These are phyloP conservation scores for Anthrax anthrax DNA, from an alignment of 2,888 invertebrate species.

Conservation along the genomic window DNA sequence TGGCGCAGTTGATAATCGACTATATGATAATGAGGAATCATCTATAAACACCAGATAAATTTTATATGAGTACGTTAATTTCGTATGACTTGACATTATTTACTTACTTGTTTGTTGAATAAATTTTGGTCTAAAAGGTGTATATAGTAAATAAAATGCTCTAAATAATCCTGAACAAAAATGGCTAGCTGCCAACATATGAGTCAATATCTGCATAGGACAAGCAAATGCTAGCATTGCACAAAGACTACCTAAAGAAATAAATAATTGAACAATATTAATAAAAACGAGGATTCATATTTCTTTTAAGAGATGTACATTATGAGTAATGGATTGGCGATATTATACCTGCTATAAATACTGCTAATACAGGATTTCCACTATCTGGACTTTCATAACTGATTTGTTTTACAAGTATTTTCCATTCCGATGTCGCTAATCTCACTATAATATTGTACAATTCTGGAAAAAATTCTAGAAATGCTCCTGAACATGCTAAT, in stretches of 20 bases:
- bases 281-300: too few relatives aligned
- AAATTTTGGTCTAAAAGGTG: slow-evolving; percentile 31
- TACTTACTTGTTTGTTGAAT: slow-evolving; percentile 27
- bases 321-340: not conserved
- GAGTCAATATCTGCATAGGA: slow-evolving; percentile 39
- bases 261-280: not conserved
- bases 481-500: slow-evolving; percentile 37
- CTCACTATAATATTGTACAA: slow-evolving; percentile 38
- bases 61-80: not conserved
- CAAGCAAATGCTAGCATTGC: slow-evolving; percentile 43
- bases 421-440: slow-evolving; percentile 42
- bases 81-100: not conserved
- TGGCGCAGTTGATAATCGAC: slow-evolving; percentile 29
- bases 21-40: slow-evolving; percentile 31
- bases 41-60: slow-evolving; percentile 12
- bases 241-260: slow-evolving; percentile 35
- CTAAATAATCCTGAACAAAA: slow-evolving; percentile 25
- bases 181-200: slow-evolving; percentile 32
- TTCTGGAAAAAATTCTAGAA: slow-evolving; percentile 40
- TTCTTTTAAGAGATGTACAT: too few relatives aligned
- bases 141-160: slow-evolving; percentile 31
- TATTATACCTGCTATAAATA: slow-evolving; percentile 38
- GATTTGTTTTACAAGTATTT: slow-evolving; percentile 38
- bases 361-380: slow-evolving; percentile 41
- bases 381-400: slow-evolving; percentile 39